These are phyloP conservation scores for Prosapia bicincta DNA, from an alignment of 2,888 invertebrate genomes.

Conservation along the genomic window DNA sequence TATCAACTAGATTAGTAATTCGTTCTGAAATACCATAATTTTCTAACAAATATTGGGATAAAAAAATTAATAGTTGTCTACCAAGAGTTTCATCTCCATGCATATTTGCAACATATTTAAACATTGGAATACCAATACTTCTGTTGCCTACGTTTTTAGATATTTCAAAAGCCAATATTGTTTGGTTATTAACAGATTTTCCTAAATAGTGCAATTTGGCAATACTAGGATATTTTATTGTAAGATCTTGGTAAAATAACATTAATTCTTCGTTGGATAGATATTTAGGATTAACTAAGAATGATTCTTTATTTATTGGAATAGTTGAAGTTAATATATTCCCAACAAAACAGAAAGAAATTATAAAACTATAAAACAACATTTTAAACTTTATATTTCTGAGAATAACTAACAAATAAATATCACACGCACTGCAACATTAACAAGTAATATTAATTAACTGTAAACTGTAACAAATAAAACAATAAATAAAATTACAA, in stretches of 20 bases:
- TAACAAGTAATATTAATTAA: no score
- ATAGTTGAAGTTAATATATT: neutral
- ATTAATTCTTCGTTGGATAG: slow-evolving; percentile 68
- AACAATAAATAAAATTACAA: no score
- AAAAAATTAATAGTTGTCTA: slow-evolving; percentile 73
- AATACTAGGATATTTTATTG: slow-evolving; percentile 62
- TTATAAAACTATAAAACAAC: neutral
- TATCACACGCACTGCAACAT: no score
- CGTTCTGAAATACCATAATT: slow-evolving; percentile 67
- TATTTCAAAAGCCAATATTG: slow-evolving; percentile 77
- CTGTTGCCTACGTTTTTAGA: slow-evolving; percentile 60
- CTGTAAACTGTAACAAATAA: no score
- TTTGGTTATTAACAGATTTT: slow-evolving; percentile 74
- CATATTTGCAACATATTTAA: slow-evolving; percentile 95
- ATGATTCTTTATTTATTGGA: slow-evolving; percentile 3
- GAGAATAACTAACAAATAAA: neutral
- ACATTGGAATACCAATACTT: slow-evolving; percentile 73
- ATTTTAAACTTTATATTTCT: neutral
- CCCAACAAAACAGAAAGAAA: neutral
- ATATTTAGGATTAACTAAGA: slow-evolving; percentile 48
- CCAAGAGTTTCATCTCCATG: slow-evolving; percentile 94
- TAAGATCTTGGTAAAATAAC: slow-evolving; percentile 59
- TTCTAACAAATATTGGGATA: slow-evolving; percentile 78
- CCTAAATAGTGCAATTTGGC: slow-evolving; percentile 75
- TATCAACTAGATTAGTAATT: slow-evolving; percentile 74